Percentiles rank a stretch among this genome's conserved stretches.
Evolutionary conservation across 2,113 vertebrate species (phyloP).

Genomic region (Symphodus melops): DNA sequence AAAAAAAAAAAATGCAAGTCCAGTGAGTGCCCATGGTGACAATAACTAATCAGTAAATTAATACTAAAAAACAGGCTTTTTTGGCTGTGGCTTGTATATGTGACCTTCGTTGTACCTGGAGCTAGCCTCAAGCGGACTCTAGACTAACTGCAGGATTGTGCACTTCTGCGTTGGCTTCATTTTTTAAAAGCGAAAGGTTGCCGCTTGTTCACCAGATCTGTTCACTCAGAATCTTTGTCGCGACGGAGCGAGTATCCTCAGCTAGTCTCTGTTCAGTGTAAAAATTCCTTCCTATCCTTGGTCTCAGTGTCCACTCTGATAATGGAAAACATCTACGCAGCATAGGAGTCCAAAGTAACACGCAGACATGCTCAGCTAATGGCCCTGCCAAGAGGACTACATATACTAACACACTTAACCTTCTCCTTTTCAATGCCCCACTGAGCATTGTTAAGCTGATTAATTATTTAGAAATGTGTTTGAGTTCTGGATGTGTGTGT

Average conservation of each 20-base stretch:
- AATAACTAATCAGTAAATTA: too few species aligned
- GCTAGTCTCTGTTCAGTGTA: neutral
- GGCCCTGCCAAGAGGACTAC: slow-evolving; percentile 10
- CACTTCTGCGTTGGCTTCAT: too few species aligned
- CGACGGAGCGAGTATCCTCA: neutral
- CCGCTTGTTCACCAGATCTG: too few species aligned
- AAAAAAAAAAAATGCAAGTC: too few species aligned
- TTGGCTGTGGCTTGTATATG: too few species aligned
- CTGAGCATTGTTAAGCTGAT: slow-evolving; percentile 18
- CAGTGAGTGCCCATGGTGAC: too few species aligned
- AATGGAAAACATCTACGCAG: slow-evolving; percentile 30
- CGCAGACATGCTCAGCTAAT: slow-evolving; percentile 16
- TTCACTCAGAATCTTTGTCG: too few species aligned
- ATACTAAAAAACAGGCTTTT: too few species aligned
- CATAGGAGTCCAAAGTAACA: neutral
- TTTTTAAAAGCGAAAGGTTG: too few species aligned
- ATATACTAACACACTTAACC: slow-evolving; percentile 47
- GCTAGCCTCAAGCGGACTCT: too few species aligned
- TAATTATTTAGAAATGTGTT: slow-evolving; percentile 21
- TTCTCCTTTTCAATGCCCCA: slow-evolving; percentile 38
- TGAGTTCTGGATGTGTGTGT: neutral
- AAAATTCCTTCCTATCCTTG: neutral
- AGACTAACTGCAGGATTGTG: too few species aligned
- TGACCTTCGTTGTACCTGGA: too few species aligned
- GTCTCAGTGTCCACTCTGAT: slow-evolving; percentile 16